These are phyloP conservation scores for Amiota mariae DNA, from an alignment of 2,888 invertebrate species.

Conservation along the genomic window DNA sequence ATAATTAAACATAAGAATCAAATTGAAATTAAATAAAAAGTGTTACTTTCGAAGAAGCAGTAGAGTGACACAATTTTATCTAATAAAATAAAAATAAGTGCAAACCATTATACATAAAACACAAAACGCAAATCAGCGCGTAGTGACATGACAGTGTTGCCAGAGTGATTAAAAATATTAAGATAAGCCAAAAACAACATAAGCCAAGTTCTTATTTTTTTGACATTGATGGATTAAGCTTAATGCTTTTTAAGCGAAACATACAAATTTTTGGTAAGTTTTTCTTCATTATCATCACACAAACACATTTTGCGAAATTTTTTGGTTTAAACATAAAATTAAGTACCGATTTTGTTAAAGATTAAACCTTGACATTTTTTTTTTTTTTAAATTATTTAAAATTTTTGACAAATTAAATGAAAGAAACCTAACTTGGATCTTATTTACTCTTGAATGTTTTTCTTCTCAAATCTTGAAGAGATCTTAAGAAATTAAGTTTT, in stretches of 20 bases:
- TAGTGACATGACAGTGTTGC: slow-evolving; percentile 11
- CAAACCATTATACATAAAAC: neutral
- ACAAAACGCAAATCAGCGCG: neutral
- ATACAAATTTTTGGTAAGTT: slow-evolving; percentile 14
- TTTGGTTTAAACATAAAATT: no score
- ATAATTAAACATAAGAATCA: slow-evolving; percentile 14
- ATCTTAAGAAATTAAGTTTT: no score
- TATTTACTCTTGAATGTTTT: no score
- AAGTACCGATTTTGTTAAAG: no score
- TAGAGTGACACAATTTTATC: neutral
- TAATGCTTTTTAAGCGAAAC: neutral
- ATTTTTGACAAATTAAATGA: no score
- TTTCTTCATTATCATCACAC: no score
- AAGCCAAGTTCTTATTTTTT: neutral
- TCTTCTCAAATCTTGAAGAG: no score
- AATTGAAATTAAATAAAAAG: slow-evolving; percentile 4
- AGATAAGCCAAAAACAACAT: neutral
- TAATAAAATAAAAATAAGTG: slow-evolving; percentile 18
- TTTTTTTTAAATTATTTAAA: no score
- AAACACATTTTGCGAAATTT: no score
- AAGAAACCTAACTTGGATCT: no score
- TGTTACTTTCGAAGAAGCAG: neutral
- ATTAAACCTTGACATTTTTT: no score
- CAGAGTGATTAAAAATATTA: neutral
- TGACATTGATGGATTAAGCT: slow-evolving; percentile 15